Evolutionary conservation across 2,888 invertebrate species (phyloP), one percentile per base, ranked within the genome.

Genomic region (Anthophora plumipes): DNA sequence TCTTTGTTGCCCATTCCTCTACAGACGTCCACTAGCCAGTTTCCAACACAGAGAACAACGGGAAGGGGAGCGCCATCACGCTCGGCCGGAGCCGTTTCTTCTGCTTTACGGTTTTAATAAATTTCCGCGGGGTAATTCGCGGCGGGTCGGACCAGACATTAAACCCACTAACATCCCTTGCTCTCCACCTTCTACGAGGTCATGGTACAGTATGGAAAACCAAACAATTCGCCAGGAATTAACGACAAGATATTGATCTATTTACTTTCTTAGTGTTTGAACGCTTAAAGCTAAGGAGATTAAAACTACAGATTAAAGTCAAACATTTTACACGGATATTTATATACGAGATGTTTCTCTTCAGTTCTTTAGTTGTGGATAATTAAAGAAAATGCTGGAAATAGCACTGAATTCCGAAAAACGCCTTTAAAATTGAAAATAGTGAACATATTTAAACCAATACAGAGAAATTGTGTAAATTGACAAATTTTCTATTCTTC

Each of bases 41-140:
- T 75, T 70, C 79, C 72, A 78, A 69, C 77, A 69, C 69, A 75
- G 71, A 46, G 75, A 61, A 57, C 68, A 59, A 68, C 50, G 46
- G 22, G 1, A 39, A 69, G 46, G 22, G 1, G 46, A 69, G 48
- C 64, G 60, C 73, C 83, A 70, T 84, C 85, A 83, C 74, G 87
- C 84, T 74, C 74, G 77, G 82, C 88, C 85, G 84, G 87, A 90
- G 90, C 90, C 90, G 91, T 92, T 92, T 91, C 91, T 92, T 91
- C 90, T 91, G 90, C 89, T 92, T 92, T 92, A 92, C 92, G 91
- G 91, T 92, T 92, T 92, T 92, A 92, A 92, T 92, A 92, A 92
- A 92, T 92, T 92, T 92, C 89, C 85, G 88, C 88, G 90, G 90
- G 90, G 91, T 92, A 91, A 92, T 92, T 92, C 92, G 91, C 90